phyloP scores from a whole-genome alignment of 2,888 invertebrate species.

The Prostheceraeus crozeri region DNA sequence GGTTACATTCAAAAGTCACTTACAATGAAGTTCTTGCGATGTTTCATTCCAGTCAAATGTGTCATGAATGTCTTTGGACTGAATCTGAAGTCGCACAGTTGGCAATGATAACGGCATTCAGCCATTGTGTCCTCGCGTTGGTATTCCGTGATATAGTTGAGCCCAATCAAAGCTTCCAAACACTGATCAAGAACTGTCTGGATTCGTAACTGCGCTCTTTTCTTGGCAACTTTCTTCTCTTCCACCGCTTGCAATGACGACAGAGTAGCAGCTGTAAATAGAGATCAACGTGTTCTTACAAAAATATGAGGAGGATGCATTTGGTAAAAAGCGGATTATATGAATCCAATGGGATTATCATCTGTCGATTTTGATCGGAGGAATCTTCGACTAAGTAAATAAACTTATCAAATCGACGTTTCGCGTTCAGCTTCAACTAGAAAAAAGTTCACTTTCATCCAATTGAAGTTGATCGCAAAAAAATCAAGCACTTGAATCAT shows the following conservation, averaged over 20 bases:
- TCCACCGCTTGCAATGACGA: background rate
- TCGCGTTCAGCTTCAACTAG: too few species aligned
- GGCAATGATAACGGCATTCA: constrained; percentile 38
- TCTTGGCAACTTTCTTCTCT: background rate
- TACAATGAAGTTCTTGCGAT: constrained; percentile 31
- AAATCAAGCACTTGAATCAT: too few species aligned
- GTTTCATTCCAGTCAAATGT: constrained; percentile 14
- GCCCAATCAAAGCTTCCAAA: constrained; percentile 32
- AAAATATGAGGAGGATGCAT: too few species aligned
- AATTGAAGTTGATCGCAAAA: too few species aligned
- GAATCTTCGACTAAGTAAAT: too few species aligned
- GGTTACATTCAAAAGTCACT: too few species aligned
- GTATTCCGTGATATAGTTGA: constrained; percentile 37
- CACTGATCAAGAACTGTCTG: constrained; percentile 32
- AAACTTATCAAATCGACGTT: too few species aligned
- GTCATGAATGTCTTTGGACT: background rate
- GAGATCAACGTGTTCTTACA: too few species aligned
- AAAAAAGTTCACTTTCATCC: too few species aligned
- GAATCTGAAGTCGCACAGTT: constrained; percentile 29
- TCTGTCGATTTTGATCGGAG: too few species aligned
- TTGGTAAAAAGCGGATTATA: too few species aligned
- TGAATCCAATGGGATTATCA: too few species aligned
- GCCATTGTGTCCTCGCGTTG: constrained; percentile 23
- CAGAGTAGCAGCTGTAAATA: background rate
- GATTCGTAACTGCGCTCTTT: constrained; percentile 27